Base-by-base conservation (phyloP, 2,113 vertebrate genomes). In the Addax nasomaculatus region DNA sequence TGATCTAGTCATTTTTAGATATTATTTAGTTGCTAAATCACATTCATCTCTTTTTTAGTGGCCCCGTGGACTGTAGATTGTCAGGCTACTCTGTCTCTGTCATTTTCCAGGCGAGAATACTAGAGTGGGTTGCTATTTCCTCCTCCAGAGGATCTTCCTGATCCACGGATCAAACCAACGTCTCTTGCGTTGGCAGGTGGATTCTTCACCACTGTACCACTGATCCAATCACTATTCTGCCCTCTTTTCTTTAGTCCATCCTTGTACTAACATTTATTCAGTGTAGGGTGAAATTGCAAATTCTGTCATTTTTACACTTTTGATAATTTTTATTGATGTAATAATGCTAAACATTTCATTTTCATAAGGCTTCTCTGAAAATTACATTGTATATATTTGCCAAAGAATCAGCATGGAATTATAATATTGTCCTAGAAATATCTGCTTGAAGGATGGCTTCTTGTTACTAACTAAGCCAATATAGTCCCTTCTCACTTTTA, bases 111-210 rank as follows among this genome's bases (percentile, higher is more conserved):
- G 67, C 10, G 6, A 70, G 19, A 39, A 23, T 12, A 23, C n/a
- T 12, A 39, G 19, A 39, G 10, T 70, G 9, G 17, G 64, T 23
- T 70, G n/a, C 64, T 70, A 11, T 36, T 70, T 70, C n/a, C 4
- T 36, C 19, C 67, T 39, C 67, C 67, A 70, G 67, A 70, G 4
- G 19, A 70, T 12, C n/a, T 70, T 70, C 10, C 19, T 70, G n/a
- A 36, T 21, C 19, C 10, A 6, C 2, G 0, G 19, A 39, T 23
- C n/a, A 70, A 39, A 39, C 5, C n/a, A 23, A 39, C 0, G 0
- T 70, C 67, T 70, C 67, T 21, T 39, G 9, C n/a, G 3, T 70
- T 23, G 5, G 67, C 5, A 70, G 19, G 19, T 70, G 5, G 19
- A 39, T 39, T 70, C 67, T 39, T 70, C n/a, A 70, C n/a, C 64